Base-by-base conservation (phyloP, 2,888 invertebrate species). In the Theretra japonica region DNA sequence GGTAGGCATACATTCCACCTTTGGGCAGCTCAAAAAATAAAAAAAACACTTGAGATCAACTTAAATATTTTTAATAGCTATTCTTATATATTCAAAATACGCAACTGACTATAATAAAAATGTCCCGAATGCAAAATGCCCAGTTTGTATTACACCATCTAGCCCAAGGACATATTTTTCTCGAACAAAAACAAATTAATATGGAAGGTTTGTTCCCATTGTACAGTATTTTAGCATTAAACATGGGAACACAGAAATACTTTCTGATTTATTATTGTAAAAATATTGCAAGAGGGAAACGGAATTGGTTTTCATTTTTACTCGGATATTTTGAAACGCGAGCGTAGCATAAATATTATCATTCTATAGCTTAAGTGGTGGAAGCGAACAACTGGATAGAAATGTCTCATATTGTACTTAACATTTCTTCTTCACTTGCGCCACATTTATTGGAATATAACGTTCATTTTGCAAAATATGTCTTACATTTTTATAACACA, bases 161-260 rank as follows among this genome's bases (percentile, higher is more conserved):
- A 41, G 17, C 23, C 11, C 62, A 65, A 65, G 41, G 62, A 41
- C 62, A 65, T 65, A 41, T 65, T 65, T 65, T n/a, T 15, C 33
- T 8, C 65, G 65, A 65, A 65, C 65, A 48, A 65, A 48, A 65
- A 65, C 65, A 65, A 23, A 65, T 65, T 48, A 65, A 65, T 65
- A 65, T 48, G 48, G 48, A 65, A 65, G 48, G 17, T 65, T 65
- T 48, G 48, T 17, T 60, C n/a, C 53, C 33, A 48, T 17, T 23
- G 48, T 65, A 48, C 65, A 65, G 7, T 65, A 65, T 65, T 65
- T 65, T 65, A 65, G 48, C 65, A 48, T 65, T 65, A 65, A 65
- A 5, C 48, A 65, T 65, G 41, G 41, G 23, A 65, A 65, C 65
- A 65, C 23, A 21, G 65, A 65, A 48, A 65, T 19, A 41, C 5